Percentiles rank a stretch among this genome's conserved stretches.
Conservation (phyloP, 2,888 invertebrate genomes). For the Tetheella fluctuosa region DNA sequence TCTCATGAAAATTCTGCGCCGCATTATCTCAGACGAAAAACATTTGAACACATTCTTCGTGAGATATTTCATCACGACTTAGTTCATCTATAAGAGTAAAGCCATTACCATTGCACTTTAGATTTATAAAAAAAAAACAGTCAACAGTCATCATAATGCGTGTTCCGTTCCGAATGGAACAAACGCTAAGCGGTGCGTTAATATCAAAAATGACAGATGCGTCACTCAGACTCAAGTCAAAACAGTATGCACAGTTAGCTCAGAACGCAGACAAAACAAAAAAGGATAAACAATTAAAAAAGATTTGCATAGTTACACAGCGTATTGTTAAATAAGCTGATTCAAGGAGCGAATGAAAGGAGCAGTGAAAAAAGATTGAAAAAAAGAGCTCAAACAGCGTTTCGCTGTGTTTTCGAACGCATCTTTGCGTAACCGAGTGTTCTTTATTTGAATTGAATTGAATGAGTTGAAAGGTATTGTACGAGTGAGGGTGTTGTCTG, state of each 20-base stretch:
- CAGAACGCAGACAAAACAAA: slow-evolving; percentile 46
- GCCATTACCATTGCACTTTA: slow-evolving; percentile 52
- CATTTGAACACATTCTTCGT: slow-evolving; percentile 53
- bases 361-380: slow-evolving; percentile 49
- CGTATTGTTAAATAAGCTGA: slow-evolving; percentile 52
- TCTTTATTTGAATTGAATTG: slow-evolving; percentile 69
- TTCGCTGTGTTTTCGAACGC: slow-evolving; percentile 65
- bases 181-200: slow-evolving; percentile 67
- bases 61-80: slow-evolving; percentile 64
- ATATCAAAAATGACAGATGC: slow-evolving; percentile 81
- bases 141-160: slow-evolving; percentile 57
- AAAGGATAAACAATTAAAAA: slow-evolving; percentile 64
- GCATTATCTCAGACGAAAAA: slow-evolving; percentile 63
- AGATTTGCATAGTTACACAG: slow-evolving; percentile 78
- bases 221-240: slow-evolving; percentile 57
- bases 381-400: slow-evolving; percentile 31
- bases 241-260: slow-evolving; percentile 39
- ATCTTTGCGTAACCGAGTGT: slow-evolving; percentile 72
- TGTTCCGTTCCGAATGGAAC: slow-evolving; percentile 64
- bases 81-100: slow-evolving; percentile 38
- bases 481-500: slow-evolving; percentile 32
- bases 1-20: slow-evolving; percentile 79
- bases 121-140: slow-evolving; percentile 48
- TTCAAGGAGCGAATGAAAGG: slow-evolving; percentile 62
- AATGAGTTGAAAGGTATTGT: slow-evolving; percentile 53